These are phyloP conservation scores for Lissocephala sabroskyi DNA, from an alignment of 2,888 invertebrate species.

Conservation along the genomic window DNA sequence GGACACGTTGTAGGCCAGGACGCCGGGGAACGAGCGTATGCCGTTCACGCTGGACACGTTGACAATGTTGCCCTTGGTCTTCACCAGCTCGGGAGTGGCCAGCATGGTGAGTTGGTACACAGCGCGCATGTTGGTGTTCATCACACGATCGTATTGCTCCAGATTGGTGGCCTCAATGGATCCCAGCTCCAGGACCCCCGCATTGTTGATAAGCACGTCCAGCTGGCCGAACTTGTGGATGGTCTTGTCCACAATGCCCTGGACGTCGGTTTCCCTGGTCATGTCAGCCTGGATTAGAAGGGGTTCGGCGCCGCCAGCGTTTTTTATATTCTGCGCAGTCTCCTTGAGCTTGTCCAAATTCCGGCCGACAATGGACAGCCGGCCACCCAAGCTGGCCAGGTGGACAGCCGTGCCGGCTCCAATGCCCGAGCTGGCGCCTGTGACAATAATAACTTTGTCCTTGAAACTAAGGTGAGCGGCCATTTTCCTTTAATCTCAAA, in stretches of 20 bases:
- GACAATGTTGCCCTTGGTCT: constrained; percentile 89
- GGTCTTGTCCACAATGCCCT: constrained; percentile 81
- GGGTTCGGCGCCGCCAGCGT: constrained; percentile 69
- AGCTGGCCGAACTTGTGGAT: constrained; percentile 82
- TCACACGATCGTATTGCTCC: constrained; percentile 89
- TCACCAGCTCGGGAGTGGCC: constrained; percentile 87
- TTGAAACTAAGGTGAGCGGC: constrained; percentile 66
- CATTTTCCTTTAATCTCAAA: constrained; percentile 64
- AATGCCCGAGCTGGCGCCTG: constrained; percentile 85
- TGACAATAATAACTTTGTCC: constrained; percentile 77
- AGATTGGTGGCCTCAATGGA: constrained; percentile 87
- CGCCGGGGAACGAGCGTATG: constrained; percentile 88
- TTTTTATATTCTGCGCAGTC: constrained; percentile 73
- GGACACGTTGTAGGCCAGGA: constrained; percentile 92
- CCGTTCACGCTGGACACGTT: constrained; percentile 97
- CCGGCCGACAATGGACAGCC: constrained; percentile 79
- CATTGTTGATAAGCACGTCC: constrained; percentile 90
- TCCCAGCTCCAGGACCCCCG: constrained; percentile 87
- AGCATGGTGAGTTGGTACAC: constrained; percentile 87
- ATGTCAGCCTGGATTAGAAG: constrained; percentile 80
- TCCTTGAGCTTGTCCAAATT: constrained; percentile 79
- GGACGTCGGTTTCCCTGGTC: constrained; percentile 81
- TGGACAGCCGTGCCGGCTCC: constrained; percentile 80
- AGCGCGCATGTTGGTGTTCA: constrained; percentile 90
- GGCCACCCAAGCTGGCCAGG: constrained; percentile 78